Evolutionary conservation across 2,888 invertebrate species (phyloP), one percentile per base, ranked within the genome.

Genomic region (Imbricaverruca yamaguchii): DNA sequence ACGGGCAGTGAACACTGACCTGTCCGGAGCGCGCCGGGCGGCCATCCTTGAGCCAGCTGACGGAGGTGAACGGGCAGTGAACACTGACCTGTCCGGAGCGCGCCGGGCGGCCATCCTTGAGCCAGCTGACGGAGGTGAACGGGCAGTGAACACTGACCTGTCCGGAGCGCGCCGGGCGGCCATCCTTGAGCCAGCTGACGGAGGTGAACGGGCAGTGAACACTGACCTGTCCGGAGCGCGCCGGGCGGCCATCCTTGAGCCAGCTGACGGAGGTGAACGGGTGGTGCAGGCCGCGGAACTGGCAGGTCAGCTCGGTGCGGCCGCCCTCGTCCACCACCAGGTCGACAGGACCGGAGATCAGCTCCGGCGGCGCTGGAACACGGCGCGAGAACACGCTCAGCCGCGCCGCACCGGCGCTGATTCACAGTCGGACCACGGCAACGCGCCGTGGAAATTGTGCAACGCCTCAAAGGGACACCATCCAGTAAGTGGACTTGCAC

Each of bases 131-230:
- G n/a, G n/a, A n/a, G n/a, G n/a, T n/a, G n/a, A n/a, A n/a, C n/a
- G n/a, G n/a, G n/a, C n/a, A n/a, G n/a, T n/a, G n/a, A 53, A 81
- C 77, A 81, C 81, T 81, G 18, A 82, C 82, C 83, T 84, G 82
- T 74, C 65, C 82, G 80, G 81, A 18, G 15, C 84, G 83, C 11
- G 88, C 85, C 0, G 89, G 86, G 85, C 91, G 90, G 15, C 91
- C 91, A 86, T 92, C 92, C 85, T 91, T 92, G 80, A 90, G 88
- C 94, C 94, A 94, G 80, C 89, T 90, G 8, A 91, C 89, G 55
- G 88, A 88, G 9, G 92, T 92, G 82, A 91, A 89, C 3, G 91
- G 91, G 77, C 88, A 85, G 15, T 89, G 90, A 53, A 81, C 77
- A 81, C 81, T n/a, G n/a, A 82, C 82, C 83, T 84, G 82, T 74